Base-by-base conservation (phyloP, 2,888 invertebrate species). In the Eumerus sabulonum region DNA sequence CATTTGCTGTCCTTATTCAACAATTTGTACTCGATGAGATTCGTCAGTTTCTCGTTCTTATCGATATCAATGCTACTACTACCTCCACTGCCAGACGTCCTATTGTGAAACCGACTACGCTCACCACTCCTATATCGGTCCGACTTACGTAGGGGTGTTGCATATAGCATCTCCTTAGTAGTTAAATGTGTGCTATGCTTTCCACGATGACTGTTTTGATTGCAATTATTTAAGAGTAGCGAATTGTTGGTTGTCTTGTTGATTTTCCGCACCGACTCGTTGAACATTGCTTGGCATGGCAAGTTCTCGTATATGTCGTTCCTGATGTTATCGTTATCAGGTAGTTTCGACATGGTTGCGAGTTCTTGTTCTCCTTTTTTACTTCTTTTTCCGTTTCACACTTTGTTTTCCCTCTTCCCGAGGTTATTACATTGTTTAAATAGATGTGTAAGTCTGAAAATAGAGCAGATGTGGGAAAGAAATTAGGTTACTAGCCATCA, bases 261-360 rank as follows among this genome's bases (percentile, higher is more conserved):
- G 70, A 88, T 89, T 82, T 88, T 88, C 50, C 89, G 86, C 59
- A 88, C 88, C 18, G 89, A 88, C 79, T 88, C 89, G 83, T 88
- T 88, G 82, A 86, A 88, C 89, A 88, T 89, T 72, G 88, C 89
- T 84, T 88, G 88, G 73, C 88, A 88, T 9, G 88, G 88, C 81
- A 88, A 83, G 84, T 88, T 88, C 84, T 88, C 88, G 81, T 88
- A 88, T 82, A 88, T 88, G 84, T 88, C 88, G 85, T 89, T 88
- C 82, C 88, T 88, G 82, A 87, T 85, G 84, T 88, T 87, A 84
- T 88, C 88, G 83, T 88, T 89, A 84, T 88, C 88, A 79, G 89
- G 84, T 85, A 88, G 86, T 84, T 88, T 88, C 82, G 88, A 88
- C 88, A 88, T 88, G 82, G 56, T 62, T 59, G 38, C n/a, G n/a